These are phyloP conservation scores for Megalonaias nervosa DNA, from an alignment of 1,140 invertebrate species.

Conservation along the genomic window DNA sequence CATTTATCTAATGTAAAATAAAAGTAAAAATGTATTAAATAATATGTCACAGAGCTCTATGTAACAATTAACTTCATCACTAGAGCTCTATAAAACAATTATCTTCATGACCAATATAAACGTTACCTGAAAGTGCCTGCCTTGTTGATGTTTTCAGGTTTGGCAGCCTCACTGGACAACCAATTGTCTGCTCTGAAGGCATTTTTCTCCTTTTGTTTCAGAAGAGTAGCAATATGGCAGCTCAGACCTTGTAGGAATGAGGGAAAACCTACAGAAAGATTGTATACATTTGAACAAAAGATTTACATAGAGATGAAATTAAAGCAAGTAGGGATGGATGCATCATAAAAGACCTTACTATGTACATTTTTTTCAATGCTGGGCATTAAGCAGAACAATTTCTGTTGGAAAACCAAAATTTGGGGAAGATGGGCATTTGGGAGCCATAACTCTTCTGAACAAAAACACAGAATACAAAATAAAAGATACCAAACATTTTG, in stretches of 20 bases:
- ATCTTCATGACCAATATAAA: not conserved
- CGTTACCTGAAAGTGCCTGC: constrained; percentile 54
- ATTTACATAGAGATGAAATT: too few species aligned
- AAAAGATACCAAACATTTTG: too few species aligned
- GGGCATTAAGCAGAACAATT: too few species aligned
- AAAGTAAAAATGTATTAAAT: constrained; percentile 2
- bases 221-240: constrained; percentile 16
- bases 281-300: too few species aligned
- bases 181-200: constrained; percentile 32
- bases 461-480: too few species aligned
- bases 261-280: too few species aligned
- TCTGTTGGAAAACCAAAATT: too few species aligned
- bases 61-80: not conserved
- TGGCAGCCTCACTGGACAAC: constrained; percentile 50
- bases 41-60: not conserved
- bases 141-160: constrained; percentile 43
- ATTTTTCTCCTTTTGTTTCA: constrained; percentile 44
- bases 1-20: not conserved
- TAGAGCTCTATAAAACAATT: not conserved
- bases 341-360: too few species aligned
- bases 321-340: too few species aligned
- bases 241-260: constrained; percentile 1
- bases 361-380: too few species aligned
- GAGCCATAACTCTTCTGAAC: too few species aligned
- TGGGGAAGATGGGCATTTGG: too few species aligned